phyloP scores from a whole-genome alignment of 2,888 invertebrate genomes.

The Melanotus villosus region DNA sequence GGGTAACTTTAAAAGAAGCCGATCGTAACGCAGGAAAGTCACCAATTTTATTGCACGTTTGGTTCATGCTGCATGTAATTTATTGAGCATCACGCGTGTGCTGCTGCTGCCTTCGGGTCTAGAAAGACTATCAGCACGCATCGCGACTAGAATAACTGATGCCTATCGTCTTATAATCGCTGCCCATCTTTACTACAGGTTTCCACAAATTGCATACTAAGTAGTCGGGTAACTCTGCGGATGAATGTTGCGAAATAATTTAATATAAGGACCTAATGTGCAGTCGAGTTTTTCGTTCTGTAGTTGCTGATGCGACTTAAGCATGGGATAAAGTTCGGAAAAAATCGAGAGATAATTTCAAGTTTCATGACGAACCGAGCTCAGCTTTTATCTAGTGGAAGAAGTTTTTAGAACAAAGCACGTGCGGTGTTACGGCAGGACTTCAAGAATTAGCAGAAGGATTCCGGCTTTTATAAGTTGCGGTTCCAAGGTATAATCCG shows the following conservation, averaged over 20 bases:
- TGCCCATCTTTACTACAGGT: conserved; percentile 8
- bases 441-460: conserved; percentile 57
- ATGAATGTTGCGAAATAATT: too few species aligned
- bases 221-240: too few species aligned
- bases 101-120: conserved; percentile 35
- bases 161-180: conserved; percentile 33
- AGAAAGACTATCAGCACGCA: conserved; percentile 35
- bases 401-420: conserved; percentile 41
- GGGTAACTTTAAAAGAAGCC: conserved; percentile 34
- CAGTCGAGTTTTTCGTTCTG: background rate
- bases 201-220: conserved; percentile 2
- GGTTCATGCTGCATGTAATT: conserved; percentile 40
- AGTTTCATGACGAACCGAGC: conserved; percentile 32
- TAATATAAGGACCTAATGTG: too few species aligned
- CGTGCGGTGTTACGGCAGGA: conserved; percentile 11
- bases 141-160: conserved; percentile 40
- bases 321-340: background rate
- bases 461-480: conserved; percentile 57
- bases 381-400: conserved; percentile 29
- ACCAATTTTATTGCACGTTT: conserved; percentile 43
- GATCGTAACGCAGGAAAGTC: conserved; percentile 41
- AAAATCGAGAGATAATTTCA: conserved; percentile 1
- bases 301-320: background rate
- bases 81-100: conserved; percentile 37
- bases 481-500: conserved; percentile 57